These are phyloP conservation scores for Apus apus DNA, from an alignment of 2,113 vertebrate genomes.

Conservation along the genomic window DNA sequence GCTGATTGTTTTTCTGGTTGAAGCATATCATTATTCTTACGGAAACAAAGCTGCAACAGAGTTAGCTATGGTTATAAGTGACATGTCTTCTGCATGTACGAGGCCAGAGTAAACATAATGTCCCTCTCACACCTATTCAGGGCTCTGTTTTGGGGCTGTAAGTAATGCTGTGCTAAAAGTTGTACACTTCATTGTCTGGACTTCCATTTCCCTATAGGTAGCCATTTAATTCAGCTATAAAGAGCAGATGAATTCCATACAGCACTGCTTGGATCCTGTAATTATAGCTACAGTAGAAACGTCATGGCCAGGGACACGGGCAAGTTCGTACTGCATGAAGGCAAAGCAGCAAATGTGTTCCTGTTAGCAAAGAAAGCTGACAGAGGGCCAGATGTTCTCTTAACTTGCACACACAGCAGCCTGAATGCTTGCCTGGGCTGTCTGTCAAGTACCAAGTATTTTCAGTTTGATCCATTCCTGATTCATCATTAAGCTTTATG, in stretches of 20 bases:
- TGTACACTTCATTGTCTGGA: background rate
- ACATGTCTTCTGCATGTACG: background rate
- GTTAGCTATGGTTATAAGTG: background rate
- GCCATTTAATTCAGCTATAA: constrained; percentile 26
- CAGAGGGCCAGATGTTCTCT: background rate
- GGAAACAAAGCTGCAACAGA: background rate
- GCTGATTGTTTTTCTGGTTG: background rate
- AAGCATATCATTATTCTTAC: background rate
- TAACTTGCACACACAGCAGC: background rate
- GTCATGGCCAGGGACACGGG: background rate
- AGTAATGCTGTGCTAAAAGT: background rate
- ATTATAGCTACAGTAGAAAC: background rate
- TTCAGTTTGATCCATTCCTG: background rate
- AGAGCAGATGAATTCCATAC: background rate
- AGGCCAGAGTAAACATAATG: background rate
- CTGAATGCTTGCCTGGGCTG: background rate
- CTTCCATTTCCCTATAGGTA: background rate
- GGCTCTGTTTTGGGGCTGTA: background rate
- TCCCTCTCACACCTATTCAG: background rate
- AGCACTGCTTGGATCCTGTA: background rate
- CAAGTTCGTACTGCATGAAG: background rate
- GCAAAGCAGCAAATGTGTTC: background rate
- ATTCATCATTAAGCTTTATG: background rate
- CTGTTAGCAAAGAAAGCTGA: background rate
- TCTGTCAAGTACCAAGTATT: background rate